Conservation (phyloP, 2,113 vertebrate genomes). For the Tetrao urogallus region DNA sequence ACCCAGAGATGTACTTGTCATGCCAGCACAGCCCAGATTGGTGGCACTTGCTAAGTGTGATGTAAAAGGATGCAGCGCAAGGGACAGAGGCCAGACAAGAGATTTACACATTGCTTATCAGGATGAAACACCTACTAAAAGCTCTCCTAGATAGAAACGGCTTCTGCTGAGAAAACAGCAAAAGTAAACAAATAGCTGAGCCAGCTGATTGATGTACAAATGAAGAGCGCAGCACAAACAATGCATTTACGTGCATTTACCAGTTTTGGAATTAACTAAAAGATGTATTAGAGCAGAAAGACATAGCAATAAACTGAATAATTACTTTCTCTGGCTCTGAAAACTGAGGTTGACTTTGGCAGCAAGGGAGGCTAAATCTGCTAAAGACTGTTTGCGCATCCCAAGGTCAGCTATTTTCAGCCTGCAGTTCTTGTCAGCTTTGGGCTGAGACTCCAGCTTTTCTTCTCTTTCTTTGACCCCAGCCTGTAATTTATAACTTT, state of each 20-base stretch:
- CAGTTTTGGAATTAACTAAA: background rate
- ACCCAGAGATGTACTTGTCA: background rate
- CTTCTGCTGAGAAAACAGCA: background rate
- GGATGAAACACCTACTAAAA: background rate
- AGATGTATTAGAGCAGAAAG: background rate
- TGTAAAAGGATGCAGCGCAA: background rate
- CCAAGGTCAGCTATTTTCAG: conserved; percentile 26
- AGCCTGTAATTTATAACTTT: background rate
- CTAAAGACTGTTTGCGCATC: background rate
- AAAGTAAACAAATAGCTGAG: background rate
- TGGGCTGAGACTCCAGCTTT: background rate
- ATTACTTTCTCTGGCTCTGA: background rate
- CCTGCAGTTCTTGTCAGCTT: background rate
- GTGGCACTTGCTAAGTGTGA: background rate
- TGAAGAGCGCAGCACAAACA: background rate
- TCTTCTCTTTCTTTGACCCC: background rate
- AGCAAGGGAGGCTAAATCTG: conserved; percentile 8
- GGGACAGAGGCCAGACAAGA: background rate
- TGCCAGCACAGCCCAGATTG: background rate
- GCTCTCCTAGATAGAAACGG: background rate
- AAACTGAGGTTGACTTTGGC: background rate
- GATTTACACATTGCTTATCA: background rate
- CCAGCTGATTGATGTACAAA: background rate
- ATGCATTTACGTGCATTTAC: background rate
- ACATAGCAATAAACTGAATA: background rate